Conservation (phyloP, 2,113 vertebrate genomes). For the Pithys albifrons region DNA sequence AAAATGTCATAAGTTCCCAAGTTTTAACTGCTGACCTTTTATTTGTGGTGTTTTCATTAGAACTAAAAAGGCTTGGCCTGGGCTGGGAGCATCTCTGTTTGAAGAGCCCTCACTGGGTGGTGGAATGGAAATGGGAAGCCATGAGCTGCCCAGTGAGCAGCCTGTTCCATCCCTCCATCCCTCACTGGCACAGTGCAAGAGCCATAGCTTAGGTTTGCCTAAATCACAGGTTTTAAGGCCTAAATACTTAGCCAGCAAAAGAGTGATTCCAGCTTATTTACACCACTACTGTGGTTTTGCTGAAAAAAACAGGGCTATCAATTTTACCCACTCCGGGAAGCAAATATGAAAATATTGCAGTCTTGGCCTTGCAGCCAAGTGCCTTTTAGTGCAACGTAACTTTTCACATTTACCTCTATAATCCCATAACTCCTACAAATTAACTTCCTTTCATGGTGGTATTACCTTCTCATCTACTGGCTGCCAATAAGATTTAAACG, state of each 20-base stretch:
- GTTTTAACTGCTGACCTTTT: not conserved
- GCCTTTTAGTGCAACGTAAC: not conserved
- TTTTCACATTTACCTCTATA: not conserved
- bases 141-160: rapidly evolving
- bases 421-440: not conserved
- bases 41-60: not conserved
- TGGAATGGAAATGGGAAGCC: not conserved
- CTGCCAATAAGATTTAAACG: not conserved
- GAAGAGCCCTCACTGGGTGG: not conserved
- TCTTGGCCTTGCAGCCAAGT: not conserved
- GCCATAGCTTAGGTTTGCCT: not conserved
- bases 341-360: not conserved
- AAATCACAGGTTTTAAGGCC: not conserved
- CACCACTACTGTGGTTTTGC: not conserved
- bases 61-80: not conserved
- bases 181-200: not conserved
- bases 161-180: not conserved
- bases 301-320: not conserved
- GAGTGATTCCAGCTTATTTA: not conserved
- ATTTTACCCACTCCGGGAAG: not conserved
- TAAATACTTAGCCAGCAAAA: not conserved
- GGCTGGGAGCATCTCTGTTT: not conserved
- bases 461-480: not conserved
- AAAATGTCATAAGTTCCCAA: not conserved
- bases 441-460: not conserved